These are phyloP conservation scores for Thunnus thynnus DNA, from an alignment of 2,113 vertebrate genomes.

Conservation along the genomic window DNA sequence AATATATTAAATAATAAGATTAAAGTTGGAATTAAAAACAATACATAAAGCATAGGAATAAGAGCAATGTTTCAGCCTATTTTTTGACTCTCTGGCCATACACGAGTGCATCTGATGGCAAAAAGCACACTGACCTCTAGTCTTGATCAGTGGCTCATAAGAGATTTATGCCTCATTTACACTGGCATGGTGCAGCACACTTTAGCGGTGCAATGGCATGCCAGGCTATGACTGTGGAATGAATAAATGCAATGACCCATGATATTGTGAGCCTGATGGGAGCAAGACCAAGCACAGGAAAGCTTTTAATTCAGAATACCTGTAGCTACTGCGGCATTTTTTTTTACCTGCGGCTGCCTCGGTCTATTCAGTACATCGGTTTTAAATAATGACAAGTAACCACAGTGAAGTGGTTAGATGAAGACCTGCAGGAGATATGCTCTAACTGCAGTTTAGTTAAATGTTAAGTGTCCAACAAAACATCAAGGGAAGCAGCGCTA, in stretches of 20 bases:
- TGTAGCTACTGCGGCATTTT: too few relatives aligned
- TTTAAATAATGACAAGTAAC: background rate
- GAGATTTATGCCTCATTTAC: background rate
- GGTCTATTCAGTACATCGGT: background rate
- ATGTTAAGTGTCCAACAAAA: too few relatives aligned
- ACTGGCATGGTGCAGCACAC: background rate
- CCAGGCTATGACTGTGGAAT: background rate
- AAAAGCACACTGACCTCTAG: too few relatives aligned
- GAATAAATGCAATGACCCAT: background rate
- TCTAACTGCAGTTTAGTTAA: too few relatives aligned
- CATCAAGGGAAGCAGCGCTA: too few relatives aligned
- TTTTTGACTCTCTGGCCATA: background rate
- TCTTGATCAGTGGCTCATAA: background rate
- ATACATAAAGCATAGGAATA: background rate
- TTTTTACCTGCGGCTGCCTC: too few relatives aligned
- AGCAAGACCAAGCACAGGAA: background rate
- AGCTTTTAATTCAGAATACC: background rate
- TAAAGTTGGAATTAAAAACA: background rate
- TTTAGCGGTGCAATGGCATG: background rate
- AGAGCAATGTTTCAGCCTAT: background rate
- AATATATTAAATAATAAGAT: too few relatives aligned
- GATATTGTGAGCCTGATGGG: background rate
- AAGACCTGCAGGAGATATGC: too few relatives aligned
- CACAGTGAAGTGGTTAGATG: too few relatives aligned
- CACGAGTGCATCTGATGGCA: too few relatives aligned